These are phyloP conservation scores for Drosophila equinoxialis DNA, from an alignment of 1,140 invertebrate species.

Conservation along the genomic window DNA sequence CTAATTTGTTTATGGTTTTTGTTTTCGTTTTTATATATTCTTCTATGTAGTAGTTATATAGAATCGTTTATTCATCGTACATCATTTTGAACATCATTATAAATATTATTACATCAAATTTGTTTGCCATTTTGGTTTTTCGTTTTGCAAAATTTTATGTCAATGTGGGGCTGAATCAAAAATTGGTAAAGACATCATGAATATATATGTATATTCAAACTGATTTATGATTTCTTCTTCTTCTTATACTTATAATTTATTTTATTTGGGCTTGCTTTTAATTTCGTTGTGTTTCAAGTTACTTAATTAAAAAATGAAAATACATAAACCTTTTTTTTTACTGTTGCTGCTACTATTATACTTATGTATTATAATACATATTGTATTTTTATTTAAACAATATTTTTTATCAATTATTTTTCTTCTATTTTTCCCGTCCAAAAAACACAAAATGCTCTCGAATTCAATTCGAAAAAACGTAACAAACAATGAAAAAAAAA, in stretches of 20 bases:
- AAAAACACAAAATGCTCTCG: slow-evolving; percentile 20
- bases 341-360: background rate
- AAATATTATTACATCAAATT: background rate
- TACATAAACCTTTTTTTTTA: too few relatives aligned
- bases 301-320: background rate
- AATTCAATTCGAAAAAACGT: slow-evolving; percentile 30
- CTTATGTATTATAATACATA: background rate
- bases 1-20: background rate
- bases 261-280: background rate
- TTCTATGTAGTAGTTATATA: slow-evolving; percentile 3
- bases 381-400: slow-evolving; percentile 43
- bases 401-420: slow-evolving; percentile 61
- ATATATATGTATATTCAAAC: background rate
- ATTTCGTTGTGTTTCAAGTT: background rate
- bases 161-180: background rate
- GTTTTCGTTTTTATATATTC: background rate
- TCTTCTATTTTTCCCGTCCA: slow-evolving; percentile 65
- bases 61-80: background rate
- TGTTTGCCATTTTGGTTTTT: background rate
- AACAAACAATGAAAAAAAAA: slow-evolving; percentile 51
- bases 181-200: slow-evolving; percentile 6
- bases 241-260: background rate
- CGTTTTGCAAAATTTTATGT: background rate
- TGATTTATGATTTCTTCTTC: background rate
- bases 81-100: background rate